phyloP scores from a whole-genome alignment of 2,113 vertebrate genomes.

The Urocynchramus pylzowi region DNA sequence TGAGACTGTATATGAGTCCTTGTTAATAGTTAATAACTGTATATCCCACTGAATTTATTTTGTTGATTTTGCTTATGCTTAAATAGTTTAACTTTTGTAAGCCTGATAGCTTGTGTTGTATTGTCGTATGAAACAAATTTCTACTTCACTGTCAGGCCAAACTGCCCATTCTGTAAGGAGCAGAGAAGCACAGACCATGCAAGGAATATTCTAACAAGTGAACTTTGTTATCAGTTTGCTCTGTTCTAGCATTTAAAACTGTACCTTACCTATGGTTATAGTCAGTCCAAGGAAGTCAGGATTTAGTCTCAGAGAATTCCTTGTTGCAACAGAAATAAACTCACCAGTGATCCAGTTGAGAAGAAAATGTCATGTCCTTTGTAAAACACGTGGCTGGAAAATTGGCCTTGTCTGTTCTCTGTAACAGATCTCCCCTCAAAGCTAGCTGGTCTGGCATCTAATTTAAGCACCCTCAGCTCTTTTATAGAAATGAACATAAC shows the following conservation, averaged over 20 bases:
- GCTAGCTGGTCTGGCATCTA: background rate
- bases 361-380: background rate
- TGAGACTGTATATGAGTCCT: background rate
- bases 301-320: background rate
- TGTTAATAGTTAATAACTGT: background rate
- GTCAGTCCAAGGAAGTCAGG: background rate
- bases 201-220: background rate
- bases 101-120: background rate
- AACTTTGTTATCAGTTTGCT: background rate
- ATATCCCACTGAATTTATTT: background rate
- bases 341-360: background rate
- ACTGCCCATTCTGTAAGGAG: background rate
- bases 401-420: background rate
- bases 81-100: background rate
- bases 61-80: background rate
- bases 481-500: background rate
- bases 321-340: constrained; percentile 6
- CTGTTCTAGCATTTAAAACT: background rate
- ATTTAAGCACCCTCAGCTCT: background rate
- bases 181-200: background rate
- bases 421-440: background rate
- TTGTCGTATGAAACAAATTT: background rate
- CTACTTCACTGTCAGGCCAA: background rate
- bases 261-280: background rate
- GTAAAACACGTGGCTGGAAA: constrained; percentile 12